phyloP scores from a whole-genome alignment of 2,797 vertebrate genomes.

The Melanotaenia pygmaea region DNA sequence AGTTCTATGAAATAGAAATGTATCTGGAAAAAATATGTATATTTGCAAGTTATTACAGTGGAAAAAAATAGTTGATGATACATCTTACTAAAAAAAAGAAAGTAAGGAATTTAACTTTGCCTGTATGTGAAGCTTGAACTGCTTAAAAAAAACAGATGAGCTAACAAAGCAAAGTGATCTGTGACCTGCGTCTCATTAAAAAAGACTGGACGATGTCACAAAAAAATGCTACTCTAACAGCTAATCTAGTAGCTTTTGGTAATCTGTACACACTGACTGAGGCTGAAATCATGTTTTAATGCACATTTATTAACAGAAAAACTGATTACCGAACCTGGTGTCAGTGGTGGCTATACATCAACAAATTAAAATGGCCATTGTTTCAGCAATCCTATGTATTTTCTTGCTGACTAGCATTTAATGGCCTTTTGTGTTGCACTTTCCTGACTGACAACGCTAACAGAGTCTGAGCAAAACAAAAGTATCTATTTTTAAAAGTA shows the following conservation, averaged over 20 bases:
- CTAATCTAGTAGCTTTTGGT: not conserved
- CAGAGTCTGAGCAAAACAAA: not conserved
- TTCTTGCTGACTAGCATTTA: conserved; percentile 2
- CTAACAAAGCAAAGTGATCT: not conserved
- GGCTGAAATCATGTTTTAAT: not conserved
- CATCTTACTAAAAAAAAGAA: not conserved
- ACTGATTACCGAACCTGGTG: conserved; percentile 11
- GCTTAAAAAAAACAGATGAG: not conserved
- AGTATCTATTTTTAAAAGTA: too few relatives aligned
- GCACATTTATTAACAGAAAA: conserved; percentile 6
- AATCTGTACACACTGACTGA: not conserved
- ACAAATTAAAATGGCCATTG: conserved; percentile 20
- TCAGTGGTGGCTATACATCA: conserved; percentile 13
- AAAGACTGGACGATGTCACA: not conserved
- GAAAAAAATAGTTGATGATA: not conserved
- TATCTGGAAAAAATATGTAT: not conserved
- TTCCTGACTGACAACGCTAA: not conserved
- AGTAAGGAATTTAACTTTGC: not conserved
- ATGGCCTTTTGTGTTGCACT: not conserved
- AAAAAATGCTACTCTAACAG: not conserved
- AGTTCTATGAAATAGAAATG: not conserved
- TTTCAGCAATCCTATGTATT: conserved; percentile 13
- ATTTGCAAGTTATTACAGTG: not conserved
- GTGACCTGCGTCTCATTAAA: not conserved
- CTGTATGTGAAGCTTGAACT: not conserved